Conservation (phyloP, 2,113 vertebrate species). For the Odontophorus gujanensis region DNA sequence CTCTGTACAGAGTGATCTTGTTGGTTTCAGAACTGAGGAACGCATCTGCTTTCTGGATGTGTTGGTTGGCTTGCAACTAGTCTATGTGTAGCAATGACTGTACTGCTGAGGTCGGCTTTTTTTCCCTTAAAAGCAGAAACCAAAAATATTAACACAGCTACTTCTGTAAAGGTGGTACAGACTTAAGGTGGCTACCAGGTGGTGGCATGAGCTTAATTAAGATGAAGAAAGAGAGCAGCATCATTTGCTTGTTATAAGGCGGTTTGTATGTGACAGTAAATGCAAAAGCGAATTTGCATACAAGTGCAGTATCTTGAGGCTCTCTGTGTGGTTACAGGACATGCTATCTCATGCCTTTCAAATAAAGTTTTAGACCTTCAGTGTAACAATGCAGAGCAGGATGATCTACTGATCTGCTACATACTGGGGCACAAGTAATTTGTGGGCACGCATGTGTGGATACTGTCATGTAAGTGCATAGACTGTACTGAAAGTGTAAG, state of each 20-base stretch:
- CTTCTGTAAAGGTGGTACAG: neutral
- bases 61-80: neutral
- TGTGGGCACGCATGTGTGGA: rapidly evolving
- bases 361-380: neutral
- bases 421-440: neutral
- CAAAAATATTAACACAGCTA: neutral
- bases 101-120: neutral
- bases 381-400: neutral
- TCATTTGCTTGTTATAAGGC: neutral
- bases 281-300: neutral
- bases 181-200: neutral
- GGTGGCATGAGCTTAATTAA: neutral
- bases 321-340: neutral
- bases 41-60: neutral
- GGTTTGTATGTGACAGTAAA: neutral
- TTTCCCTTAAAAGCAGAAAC: neutral
- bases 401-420: too few relatives aligned
- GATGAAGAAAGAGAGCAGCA: neutral
- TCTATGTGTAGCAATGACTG: neutral
- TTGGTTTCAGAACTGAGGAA: neutral
- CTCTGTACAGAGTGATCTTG: neutral
- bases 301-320: neutral
- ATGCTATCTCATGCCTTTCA: neutral
- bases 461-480: neutral
- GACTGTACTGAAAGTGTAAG: neutral